Percentiles rank a stretch among this genome's conserved stretches.
Conservation (phyloP, 2,113 vertebrate genomes). For the Circaetus cinerascens region DNA sequence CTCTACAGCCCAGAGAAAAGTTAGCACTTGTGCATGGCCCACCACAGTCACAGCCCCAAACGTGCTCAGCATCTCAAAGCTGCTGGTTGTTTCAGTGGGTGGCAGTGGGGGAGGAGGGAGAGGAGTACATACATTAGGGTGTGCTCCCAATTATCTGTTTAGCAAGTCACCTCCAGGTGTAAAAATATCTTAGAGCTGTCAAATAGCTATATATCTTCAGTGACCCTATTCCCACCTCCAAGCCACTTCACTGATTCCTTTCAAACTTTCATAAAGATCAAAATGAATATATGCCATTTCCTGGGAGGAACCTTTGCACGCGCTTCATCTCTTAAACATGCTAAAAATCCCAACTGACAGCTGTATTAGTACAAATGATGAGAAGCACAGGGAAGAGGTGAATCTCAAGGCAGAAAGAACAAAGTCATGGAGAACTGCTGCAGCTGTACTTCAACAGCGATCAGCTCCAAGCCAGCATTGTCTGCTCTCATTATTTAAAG, state of each 20-base stretch:
- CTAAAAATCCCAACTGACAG: conserved; percentile 36
- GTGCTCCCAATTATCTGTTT: not conserved
- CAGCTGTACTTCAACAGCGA: not conserved
- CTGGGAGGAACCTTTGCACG: conserved; percentile 38
- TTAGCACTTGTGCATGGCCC: accelerated
- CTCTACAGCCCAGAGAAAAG: not conserved
- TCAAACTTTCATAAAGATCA: conserved; percentile 34
- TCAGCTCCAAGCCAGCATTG: not conserved
- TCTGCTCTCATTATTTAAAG: not conserved
- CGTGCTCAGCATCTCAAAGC: not conserved
- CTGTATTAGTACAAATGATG: conserved; percentile 32
- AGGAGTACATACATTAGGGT: not conserved
- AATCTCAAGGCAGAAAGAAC: conserved; percentile 5
- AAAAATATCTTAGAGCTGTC: not conserved
- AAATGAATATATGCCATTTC: conserved; percentile 52
- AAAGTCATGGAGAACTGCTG: not conserved
- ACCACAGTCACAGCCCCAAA: not conserved
- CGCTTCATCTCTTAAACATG: conserved; percentile 53
- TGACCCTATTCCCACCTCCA: not conserved
- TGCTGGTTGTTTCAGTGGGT: not conserved
- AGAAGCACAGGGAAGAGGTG: conserved; percentile 1
- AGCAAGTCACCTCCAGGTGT: not conserved
- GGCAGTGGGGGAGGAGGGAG: not conserved
- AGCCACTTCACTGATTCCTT: not conserved
- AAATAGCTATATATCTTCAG: not conserved